These are phyloP conservation scores for Tauraco erythrolophus DNA, from an alignment of 2,113 vertebrate genomes.

Conservation along the genomic window DNA sequence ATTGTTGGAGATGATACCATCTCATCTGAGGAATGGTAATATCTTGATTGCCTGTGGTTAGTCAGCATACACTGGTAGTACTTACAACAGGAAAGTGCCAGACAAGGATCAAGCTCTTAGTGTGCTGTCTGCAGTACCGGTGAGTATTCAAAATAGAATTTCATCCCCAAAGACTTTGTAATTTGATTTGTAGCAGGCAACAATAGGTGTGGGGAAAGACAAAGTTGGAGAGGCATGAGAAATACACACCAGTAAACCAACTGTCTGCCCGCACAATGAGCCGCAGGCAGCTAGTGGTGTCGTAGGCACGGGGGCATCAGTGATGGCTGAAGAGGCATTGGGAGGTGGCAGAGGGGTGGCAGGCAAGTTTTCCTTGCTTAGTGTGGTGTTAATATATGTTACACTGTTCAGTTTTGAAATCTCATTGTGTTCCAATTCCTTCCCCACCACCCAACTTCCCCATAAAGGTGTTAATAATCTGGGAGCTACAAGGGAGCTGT, in stretches of 20 bases:
- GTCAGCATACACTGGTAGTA: accelerated
- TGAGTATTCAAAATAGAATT: neutral
- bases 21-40: neutral
- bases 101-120: neutral
- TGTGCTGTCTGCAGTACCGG: neutral
- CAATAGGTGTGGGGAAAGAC: neutral
- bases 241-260: neutral
- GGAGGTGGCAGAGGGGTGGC: neutral
- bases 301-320: neutral
- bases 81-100: neutral
- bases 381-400: accelerated
- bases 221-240: neutral
- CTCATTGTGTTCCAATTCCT: accelerated
- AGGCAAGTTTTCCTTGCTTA: neutral
- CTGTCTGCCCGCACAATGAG: neutral
- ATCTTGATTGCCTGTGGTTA: neutral
- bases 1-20: neutral
- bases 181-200: neutral
- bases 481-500: neutral
- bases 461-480: neutral
- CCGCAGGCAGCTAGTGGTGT: neutral
- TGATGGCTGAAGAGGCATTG: neutral
- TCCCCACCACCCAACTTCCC: neutral
- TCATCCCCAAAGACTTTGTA: neutral
- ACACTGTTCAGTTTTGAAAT: neutral